phyloP scores from a whole-genome alignment of 2,113 vertebrate genomes.

The Paralichthys olivaceus region DNA sequence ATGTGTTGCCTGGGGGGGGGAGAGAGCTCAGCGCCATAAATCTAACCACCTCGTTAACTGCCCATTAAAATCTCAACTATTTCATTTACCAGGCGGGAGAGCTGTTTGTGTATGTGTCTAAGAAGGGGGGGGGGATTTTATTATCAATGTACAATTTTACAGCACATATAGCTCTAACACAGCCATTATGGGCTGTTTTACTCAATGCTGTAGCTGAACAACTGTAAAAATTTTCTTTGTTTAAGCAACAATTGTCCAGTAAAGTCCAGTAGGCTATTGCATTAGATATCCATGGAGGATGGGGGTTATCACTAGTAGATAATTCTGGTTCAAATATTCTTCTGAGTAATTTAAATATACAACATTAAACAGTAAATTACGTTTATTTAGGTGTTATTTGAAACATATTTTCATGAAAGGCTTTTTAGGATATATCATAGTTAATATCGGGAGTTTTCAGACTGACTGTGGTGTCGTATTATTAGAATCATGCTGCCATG shows the following conservation, averaged over 20 bases:
- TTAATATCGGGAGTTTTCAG: neutral
- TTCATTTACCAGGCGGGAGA: slow-evolving; percentile 64
- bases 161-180: slow-evolving; percentile 16
- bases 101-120: slow-evolving; percentile 37
- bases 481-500: neutral
- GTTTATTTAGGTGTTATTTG: neutral
- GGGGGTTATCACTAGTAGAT: neutral
- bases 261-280: neutral
- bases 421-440: too few relatives aligned
- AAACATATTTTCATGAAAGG: too few relatives aligned
- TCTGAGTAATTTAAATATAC: neutral
- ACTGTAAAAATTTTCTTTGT: too few relatives aligned
- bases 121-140: slow-evolving; percentile 25
- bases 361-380: neutral
- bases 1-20: slow-evolving; percentile 69
- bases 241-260: neutral
- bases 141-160: slow-evolving; percentile 49
- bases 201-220: slow-evolving; percentile 20
- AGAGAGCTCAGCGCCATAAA: slow-evolving; percentile 59
- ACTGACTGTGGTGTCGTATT: neutral
- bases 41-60: slow-evolving; percentile 73
- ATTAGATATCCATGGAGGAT: neutral
- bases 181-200: slow-evolving; percentile 18
- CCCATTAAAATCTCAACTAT: slow-evolving; percentile 74
- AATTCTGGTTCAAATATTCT: neutral